Evolutionary conservation across 2,797 vertebrate genomes (phyloP).

Genomic region (Pseudochirops cupreus): DNA sequence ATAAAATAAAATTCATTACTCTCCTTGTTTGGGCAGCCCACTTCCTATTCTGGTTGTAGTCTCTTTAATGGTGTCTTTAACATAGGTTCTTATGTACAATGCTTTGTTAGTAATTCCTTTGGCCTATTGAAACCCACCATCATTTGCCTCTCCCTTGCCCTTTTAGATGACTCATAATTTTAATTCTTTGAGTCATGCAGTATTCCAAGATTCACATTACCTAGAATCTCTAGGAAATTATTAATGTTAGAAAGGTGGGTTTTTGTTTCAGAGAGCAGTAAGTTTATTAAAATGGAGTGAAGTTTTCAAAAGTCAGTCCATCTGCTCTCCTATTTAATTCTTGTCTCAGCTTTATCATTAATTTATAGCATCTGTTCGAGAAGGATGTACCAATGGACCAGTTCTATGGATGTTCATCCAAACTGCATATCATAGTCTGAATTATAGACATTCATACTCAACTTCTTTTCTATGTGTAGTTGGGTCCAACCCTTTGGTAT

Average conservation of each 20-base stretch:
- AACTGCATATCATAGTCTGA: neutral
- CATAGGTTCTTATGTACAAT: neutral
- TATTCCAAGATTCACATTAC: neutral
- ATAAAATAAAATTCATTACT: neutral
- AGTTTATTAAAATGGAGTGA: neutral
- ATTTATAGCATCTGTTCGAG: neutral
- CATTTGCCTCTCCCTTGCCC: neutral
- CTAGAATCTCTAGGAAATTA: neutral
- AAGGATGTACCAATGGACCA: neutral
- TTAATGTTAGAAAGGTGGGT: neutral
- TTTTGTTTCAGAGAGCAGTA: neutral
- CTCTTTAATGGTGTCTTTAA: neutral
- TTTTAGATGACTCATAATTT: neutral
- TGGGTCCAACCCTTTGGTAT: neutral
- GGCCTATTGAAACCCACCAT: neutral
- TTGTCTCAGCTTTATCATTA: neutral
- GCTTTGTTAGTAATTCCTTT: neutral
- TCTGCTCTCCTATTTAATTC: neutral
- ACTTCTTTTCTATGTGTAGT: neutral
- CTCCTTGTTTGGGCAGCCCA: neutral
- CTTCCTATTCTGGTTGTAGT: neutral
- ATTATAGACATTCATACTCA: neutral
- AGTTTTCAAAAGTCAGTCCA: neutral
- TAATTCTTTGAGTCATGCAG: neutral
- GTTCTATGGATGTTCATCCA: neutral